These are phyloP conservation scores for Setipinna tenuifilis DNA, from an alignment of 2,797 vertebrate species.

Conservation along the genomic window DNA sequence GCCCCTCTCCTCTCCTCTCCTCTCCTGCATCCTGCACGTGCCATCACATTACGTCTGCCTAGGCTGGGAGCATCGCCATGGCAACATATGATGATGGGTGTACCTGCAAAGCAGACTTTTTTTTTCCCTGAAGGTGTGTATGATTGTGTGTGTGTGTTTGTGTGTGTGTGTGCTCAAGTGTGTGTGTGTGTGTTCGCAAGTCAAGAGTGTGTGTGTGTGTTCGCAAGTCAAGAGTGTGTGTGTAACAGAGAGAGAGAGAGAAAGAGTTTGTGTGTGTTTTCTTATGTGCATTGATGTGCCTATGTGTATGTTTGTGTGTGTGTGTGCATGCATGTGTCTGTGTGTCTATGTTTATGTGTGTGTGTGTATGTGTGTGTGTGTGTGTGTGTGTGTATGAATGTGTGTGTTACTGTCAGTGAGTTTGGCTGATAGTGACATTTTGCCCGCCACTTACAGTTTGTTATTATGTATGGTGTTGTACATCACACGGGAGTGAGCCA, in stretches of 20 bases:
- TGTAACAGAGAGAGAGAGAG: not conserved
- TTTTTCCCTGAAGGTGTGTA: too few relatives aligned
- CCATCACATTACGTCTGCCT: too few relatives aligned
- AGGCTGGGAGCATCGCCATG: too few relatives aligned
- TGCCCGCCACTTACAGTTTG: conserved; percentile 45
- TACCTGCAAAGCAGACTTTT: too few relatives aligned
- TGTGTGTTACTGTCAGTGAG: conserved; percentile 30
- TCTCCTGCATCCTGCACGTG: too few relatives aligned
- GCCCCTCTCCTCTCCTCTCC: too few relatives aligned
- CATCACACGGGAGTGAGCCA: conserved; percentile 39
- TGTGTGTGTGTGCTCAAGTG: not conserved
- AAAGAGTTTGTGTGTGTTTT: not conserved
- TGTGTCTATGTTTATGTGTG: not conserved
- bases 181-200: too few relatives aligned
- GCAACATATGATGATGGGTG: too few relatives aligned
- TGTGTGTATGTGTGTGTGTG: not conserved
- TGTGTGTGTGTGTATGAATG: conserved; percentile 25
- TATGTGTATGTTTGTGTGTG: not conserved
- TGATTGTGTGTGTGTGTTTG: too few relatives aligned
- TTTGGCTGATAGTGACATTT: conserved; percentile 52
- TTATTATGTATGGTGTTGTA: conserved; percentile 46
- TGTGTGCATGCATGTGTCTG: not conserved
- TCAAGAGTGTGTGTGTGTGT: too few relatives aligned
- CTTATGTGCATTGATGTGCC: not conserved
- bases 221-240: not conserved